Evolutionary conservation across 2,888 invertebrate genomes (phyloP), one percentile per base, ranked within the genome.

Genomic region (Apamea monoglypha): DNA sequence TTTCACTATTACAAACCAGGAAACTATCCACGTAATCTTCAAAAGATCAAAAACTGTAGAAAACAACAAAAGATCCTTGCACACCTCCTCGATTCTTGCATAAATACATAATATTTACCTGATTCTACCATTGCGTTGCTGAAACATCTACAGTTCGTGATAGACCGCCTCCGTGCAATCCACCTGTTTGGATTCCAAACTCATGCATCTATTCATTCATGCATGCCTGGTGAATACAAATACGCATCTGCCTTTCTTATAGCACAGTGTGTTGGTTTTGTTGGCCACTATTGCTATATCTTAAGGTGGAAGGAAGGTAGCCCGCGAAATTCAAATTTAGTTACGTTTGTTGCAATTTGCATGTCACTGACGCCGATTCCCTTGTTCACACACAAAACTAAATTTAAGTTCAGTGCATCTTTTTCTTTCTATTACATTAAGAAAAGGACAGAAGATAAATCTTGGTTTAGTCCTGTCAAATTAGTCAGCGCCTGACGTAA

Each of bases 161-260:
- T n/a, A 64, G 63, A 74, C 18, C 36, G 59, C 32, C 66, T 80
- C 29, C 29, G 53, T 71, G 81, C 81, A 61, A 72, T 53, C 16
- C 71, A 63, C 81, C 75, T 71, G 69, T 63, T 80, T 29, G 32
- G 29, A 84, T 71, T 61, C 44, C 61, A 29, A 71, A 61, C 36
- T 84, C 84, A 83, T 80, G 71, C 75, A 84, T 83, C 40, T 80
- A 84, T 82, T 79, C 80, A 82, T 79, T 25, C 74, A 53, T 83
- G 82, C 59, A 67, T n/a, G 53, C 66, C 47, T 84, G 66, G 47
- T 83, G 85, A 69, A 82, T 84, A 70, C 79, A 69, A 82, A 83
- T 77, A 64, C 1, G 16, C 14, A 50, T 36, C 69, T 64, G n/a
- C 7, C 10, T 66, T 59, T 83, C 18, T 14, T 70, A 59, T 0